phyloP scores from a whole-genome alignment of 64 coral and sea anemone species.

The Montipora cactus region DNA sequence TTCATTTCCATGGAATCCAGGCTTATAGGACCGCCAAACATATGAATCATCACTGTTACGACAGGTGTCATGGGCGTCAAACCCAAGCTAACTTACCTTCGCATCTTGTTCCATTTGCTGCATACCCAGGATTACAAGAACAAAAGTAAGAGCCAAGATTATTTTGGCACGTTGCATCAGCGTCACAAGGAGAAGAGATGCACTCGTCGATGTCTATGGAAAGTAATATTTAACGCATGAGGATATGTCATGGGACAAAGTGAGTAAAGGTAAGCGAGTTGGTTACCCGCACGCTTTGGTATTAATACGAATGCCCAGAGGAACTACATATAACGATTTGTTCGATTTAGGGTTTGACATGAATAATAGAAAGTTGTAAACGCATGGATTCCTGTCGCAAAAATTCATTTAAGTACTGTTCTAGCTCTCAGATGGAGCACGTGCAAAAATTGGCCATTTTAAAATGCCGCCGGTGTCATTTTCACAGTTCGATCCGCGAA shows the following conservation, averaged over 20 bases:
- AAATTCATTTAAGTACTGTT: neutral
- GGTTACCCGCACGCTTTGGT: no score
- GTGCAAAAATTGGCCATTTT: no score
- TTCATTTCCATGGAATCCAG: conserved; percentile 39
- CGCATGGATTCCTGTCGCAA: neutral
- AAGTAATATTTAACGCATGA: neutral
- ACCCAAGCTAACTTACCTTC: neutral
- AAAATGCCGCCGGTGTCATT: no score
- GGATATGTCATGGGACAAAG: no score
- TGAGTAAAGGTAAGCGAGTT: no score
- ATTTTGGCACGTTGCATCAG: conserved; percentile 44
- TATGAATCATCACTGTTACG: conserved; percentile 31
- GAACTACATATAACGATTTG: no score
- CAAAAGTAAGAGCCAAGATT: conserved; percentile 43
- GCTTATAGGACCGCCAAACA: conserved; percentile 13
- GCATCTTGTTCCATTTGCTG: conserved; percentile 36
- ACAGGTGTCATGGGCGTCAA: conserved; percentile 39
- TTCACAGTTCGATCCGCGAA: no score
- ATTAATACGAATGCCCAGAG: no score
- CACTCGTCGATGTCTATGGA: conserved; percentile 62
- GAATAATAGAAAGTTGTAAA: neutral
- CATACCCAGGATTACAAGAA: conserved; percentile 28
- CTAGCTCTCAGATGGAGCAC: no score
- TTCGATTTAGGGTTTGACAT: neutral
- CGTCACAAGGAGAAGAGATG: conserved; percentile 18